Conservation (phyloP, 2,113 vertebrate genomes). For the Cnemophilus loriae region DNA sequence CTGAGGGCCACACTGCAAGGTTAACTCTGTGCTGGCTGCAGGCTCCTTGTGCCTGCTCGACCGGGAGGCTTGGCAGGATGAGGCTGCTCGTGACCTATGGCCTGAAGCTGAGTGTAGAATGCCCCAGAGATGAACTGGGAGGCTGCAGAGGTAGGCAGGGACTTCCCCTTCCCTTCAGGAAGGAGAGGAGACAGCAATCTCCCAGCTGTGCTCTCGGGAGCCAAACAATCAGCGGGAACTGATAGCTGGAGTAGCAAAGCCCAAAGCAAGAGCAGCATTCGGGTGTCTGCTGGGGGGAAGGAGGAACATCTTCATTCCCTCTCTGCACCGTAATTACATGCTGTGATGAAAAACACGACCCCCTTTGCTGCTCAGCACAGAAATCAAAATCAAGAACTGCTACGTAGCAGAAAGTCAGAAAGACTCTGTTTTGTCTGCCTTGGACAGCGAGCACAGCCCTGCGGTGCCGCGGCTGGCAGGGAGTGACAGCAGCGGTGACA, state of each 20-base stretch:
- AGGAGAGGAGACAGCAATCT: background rate
- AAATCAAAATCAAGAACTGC: background rate
- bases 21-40: background rate
- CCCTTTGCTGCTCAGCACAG: background rate
- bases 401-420: accelerated
- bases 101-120: background rate
- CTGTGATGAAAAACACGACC: background rate
- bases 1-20: background rate
- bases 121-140: background rate
- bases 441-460: background rate
- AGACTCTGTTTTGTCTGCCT: background rate
- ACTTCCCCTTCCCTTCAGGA: background rate
- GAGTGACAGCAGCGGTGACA: no score
- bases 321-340: background rate
- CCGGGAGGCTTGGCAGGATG: background rate
- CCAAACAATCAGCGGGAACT: background rate
- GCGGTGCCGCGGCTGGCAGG: no score
- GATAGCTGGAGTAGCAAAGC: background rate
- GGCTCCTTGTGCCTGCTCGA: background rate
- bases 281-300: background rate
- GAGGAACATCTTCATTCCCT: background rate
- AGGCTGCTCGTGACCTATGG: accelerated
- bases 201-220: background rate
- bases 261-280: background rate
- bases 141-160: background rate